phyloP scores from a whole-genome alignment of 1,140 invertebrate species.

The Listronotus oregonensis region DNA sequence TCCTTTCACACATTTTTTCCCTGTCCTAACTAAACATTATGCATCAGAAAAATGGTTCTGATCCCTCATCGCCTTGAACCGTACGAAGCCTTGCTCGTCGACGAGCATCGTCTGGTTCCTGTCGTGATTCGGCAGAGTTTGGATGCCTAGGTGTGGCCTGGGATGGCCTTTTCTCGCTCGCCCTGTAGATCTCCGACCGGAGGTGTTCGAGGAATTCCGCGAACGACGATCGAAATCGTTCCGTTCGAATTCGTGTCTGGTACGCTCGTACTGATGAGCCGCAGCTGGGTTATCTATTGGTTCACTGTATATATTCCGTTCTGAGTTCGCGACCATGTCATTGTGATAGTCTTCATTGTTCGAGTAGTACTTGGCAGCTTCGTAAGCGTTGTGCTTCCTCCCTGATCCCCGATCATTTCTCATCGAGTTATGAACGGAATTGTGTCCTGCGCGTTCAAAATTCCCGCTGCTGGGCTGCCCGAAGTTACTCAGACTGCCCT shows the following conservation, averaged over 20 bases:
- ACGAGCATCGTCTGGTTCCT: constrained; percentile 69
- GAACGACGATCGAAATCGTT: constrained; percentile 58
- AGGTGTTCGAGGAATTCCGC: constrained; percentile 51
- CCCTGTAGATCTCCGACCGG: constrained; percentile 50
- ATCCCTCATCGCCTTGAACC: constrained; percentile 66
- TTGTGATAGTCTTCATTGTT: constrained; percentile 54
- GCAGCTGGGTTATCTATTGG: constrained; percentile 48
- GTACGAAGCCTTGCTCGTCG: constrained; percentile 82
- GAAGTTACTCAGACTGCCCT: constrained; percentile 44
- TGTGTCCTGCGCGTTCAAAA: constrained; percentile 45
- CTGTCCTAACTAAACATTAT: constrained; percentile 46
- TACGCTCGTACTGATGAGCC: constrained; percentile 48
- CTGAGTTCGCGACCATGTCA: constrained; percentile 52
- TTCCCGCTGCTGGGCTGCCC: constrained; percentile 45
- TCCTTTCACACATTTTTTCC: constrained; percentile 38
- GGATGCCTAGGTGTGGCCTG: constrained; percentile 49
- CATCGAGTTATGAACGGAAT: constrained; percentile 41
- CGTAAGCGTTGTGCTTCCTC: constrained; percentile 57
- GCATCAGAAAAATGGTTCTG: constrained; percentile 52
- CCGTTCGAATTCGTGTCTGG: constrained; percentile 60
- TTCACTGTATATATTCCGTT: constrained; percentile 52
- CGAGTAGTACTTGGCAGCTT: constrained; percentile 62
- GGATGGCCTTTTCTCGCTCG: constrained; percentile 47
- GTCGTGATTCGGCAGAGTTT: constrained; percentile 54
- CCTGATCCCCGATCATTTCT: constrained; percentile 42